Conservation (phyloP, 2,797 vertebrate genomes). For the Salmo trutta region DNA sequence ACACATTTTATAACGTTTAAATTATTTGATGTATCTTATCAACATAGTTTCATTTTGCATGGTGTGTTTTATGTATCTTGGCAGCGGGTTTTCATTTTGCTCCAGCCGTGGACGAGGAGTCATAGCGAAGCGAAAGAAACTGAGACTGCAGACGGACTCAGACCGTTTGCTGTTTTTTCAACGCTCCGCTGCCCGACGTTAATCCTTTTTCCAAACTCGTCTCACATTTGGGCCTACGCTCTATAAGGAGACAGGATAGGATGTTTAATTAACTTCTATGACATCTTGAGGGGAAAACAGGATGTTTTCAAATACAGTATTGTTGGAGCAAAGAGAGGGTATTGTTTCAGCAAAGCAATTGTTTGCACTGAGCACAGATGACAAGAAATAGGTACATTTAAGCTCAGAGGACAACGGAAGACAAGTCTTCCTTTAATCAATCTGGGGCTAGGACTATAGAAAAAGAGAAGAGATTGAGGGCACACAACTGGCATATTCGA, state of each 20-base stretch:
- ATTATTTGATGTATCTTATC: neutral
- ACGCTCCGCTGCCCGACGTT: neutral
- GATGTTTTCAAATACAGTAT: conserved; percentile 50
- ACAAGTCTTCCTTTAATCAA: neutral
- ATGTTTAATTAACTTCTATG: conserved; percentile 60
- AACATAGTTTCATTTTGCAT: neutral
- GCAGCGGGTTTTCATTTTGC: too few species aligned
- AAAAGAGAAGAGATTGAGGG: neutral
- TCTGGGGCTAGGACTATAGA: neutral
- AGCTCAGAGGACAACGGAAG: neutral
- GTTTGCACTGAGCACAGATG: neutral
- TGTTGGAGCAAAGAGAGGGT: neutral
- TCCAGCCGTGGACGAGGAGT: neutral
- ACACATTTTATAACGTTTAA: neutral
- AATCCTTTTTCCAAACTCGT: conserved; percentile 27
- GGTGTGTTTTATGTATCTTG: neutral
- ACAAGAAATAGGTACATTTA: neutral
- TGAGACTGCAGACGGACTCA: neutral
- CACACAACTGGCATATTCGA: neutral
- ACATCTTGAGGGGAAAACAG: conserved; percentile 54
- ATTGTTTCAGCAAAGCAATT: conserved; percentile 2
- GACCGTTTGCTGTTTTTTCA: neutral
- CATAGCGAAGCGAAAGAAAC: neutral
- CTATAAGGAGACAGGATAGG: conserved; percentile 51
- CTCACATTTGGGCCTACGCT: conserved; percentile 22